Conservation (phyloP, 1,140 invertebrate species). For the Linepithema humile region DNA sequence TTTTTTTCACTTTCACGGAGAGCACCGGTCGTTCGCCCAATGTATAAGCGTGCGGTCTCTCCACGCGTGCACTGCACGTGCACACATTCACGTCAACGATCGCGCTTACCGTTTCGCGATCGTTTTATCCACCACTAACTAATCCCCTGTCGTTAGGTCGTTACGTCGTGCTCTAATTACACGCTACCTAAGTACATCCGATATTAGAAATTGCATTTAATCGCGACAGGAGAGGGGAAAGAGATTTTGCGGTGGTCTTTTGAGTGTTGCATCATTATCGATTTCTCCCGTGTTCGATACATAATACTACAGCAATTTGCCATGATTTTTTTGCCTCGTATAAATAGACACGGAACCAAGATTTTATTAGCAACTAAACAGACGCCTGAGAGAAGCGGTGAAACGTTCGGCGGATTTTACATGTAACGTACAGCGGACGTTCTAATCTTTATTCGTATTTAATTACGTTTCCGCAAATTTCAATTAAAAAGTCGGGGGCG, state of each 20-base stretch:
- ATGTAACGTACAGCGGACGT: background rate
- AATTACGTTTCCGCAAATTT: slow-evolving; percentile 21
- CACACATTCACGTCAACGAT: background rate
- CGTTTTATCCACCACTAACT: background rate
- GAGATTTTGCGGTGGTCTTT: background rate
- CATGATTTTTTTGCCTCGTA: background rate
- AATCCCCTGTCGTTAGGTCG: slow-evolving; percentile 10
- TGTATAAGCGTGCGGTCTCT: slow-evolving; percentile 12
- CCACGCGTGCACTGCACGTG: background rate
- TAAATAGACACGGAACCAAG: slow-evolving; percentile 22
- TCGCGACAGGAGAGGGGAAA: background rate
- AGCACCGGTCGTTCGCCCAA: slow-evolving; percentile 47
- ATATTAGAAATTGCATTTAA: slow-evolving; percentile 46
- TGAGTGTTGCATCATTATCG: slow-evolving; percentile 34
- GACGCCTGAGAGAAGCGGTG: background rate
- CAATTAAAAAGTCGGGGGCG: background rate
- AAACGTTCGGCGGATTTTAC: background rate
- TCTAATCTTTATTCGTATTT: slow-evolving; percentile 36
- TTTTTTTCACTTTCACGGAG: slow-evolving; percentile 80
- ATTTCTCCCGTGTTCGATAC: slow-evolving; percentile 42
- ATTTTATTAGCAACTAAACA: slow-evolving; percentile 21
- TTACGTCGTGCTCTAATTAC: slow-evolving; percentile 31
- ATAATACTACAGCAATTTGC: slow-evolving; percentile 33
- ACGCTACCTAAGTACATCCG: background rate
- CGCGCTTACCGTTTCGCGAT: slow-evolving; percentile 3